A percentile compares a stretch with the other conserved stretches of the same genome.
phyloP scores from a whole-genome alignment of 2,888 invertebrate genomes.

The Gisinianus flammeolus region DNA sequence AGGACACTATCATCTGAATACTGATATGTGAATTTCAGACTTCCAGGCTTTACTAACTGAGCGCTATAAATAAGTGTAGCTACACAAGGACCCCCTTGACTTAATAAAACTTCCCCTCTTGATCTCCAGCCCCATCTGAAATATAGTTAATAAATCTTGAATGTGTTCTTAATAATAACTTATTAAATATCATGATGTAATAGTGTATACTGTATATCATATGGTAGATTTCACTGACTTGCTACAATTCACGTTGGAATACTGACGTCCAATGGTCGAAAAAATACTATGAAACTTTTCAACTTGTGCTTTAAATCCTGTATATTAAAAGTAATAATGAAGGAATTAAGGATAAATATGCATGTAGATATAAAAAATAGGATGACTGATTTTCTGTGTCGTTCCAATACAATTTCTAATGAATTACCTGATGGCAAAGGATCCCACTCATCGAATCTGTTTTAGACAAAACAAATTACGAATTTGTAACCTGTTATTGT shows the following conservation, averaged over 20 bases:
- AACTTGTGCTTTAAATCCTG: constrained; percentile 57
- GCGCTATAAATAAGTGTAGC: constrained; percentile 65
- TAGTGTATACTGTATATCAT: background rate
- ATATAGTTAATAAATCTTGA: no score
- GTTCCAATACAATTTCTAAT: background rate
- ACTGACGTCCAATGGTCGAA: constrained; percentile 59
- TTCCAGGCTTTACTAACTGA: constrained; percentile 66
- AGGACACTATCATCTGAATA: constrained; percentile 63
- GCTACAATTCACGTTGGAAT: constrained; percentile 61
- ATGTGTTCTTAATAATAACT: no score
- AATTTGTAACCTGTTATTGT: no score
- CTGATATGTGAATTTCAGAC: constrained; percentile 65
- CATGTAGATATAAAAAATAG: background rate
- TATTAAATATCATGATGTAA: constrained; percentile 11
- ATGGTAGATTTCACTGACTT: constrained; percentile 60
- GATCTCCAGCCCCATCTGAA: constrained; percentile 64
- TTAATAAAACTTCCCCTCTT: constrained; percentile 64
- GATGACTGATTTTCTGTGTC: background rate
- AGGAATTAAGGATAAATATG: no score
- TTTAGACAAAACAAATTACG: no score
- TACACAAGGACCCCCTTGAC: constrained; percentile 65
- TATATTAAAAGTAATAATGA: no score
- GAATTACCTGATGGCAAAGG: constrained; percentile 64
- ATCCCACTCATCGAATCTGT: constrained; percentile 62
- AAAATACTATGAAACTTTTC: constrained; percentile 61